Base-by-base conservation (phyloP, 2,113 vertebrate species). In the Lipotes vexillifer region DNA sequence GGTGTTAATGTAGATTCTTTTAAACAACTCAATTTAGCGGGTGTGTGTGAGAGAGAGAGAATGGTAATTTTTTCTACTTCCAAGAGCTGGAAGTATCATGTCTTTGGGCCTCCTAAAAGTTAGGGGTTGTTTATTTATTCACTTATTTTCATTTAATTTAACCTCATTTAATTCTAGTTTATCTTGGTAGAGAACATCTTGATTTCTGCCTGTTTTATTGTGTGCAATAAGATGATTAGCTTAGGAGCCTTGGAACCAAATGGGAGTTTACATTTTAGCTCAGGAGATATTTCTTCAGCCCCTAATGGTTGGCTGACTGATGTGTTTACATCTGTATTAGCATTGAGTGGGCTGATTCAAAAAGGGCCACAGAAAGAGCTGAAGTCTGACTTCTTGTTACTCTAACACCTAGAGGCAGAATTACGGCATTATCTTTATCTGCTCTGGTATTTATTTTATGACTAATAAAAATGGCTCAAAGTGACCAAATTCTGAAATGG, bases 1-100 rank as follows among this genome's bases (percentile, higher is more conserved):
- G 91, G 97, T 98, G 97, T 98, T 99, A 98, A 98, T 98, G 97
- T 93, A 98, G 94, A 98, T 97, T 97, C 94, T 97, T 98, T 98
- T 96, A 98, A 98, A 98, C 96, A 98, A 98, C 97, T 98, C 77
- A 97, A 95, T 98, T 97, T 96, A 97, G 97, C 97, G 9, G n/a
- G n/a, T 88, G 5, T 69, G 31, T 66, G 33, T 41, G 38, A 33
- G 18, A 69, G 20, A 69, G 7, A 90, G 38, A 89, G n/a, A 80
- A 78, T 46, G 44, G 13, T 75, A 36, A 57, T 93, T 97, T 94
- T 97, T 98, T 98, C 95, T 72, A 72, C 94, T 98, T 97, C 97
- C 88, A 80, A 93, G 87, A 95, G 97, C 97, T 92, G 71, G 94
- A 97, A 98, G 57, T 97, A 96, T 96, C 85, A 72, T 36, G 33